Percentiles rank a stretch among this genome's conserved stretches.
These are phyloP conservation scores for Callipepla squamata DNA, from an alignment of 2,113 vertebrate genomes.

Conservation along the genomic window DNA sequence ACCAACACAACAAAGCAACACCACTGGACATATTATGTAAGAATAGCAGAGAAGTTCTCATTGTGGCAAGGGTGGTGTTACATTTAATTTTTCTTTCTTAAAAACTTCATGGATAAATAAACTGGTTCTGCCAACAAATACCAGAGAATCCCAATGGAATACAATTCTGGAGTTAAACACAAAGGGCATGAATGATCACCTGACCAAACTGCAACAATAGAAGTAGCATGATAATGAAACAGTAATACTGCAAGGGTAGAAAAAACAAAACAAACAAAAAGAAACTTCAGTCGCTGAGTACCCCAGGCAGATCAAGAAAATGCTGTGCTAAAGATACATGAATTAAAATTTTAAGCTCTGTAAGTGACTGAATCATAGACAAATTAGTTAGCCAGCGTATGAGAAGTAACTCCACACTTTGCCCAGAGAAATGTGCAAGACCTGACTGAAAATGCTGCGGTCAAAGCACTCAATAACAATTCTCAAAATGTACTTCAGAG, in stretches of 20 bases:
- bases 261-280: background rate
- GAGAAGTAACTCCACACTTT: background rate
- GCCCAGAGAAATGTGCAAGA: background rate
- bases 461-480: background rate
- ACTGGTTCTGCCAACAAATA: background rate
- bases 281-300: background rate
- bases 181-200: background rate
- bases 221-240: background rate
- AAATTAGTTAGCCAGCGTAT: background rate
- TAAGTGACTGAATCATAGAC: background rate
- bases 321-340: background rate
- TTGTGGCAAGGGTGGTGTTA: background rate
- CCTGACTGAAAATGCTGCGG: background rate
- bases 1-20: background rate
- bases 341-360: background rate
- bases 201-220: background rate
- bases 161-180: background rate
- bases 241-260: background rate
- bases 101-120: background rate
- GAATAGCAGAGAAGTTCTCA: background rate
- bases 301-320: background rate
- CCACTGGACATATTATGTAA: background rate
- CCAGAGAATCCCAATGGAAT: background rate
- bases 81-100: background rate
- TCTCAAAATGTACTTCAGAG: background rate